These are phyloP conservation scores for Agelastica alni DNA, from an alignment of 2,888 invertebrate species.

Conservation along the genomic window DNA sequence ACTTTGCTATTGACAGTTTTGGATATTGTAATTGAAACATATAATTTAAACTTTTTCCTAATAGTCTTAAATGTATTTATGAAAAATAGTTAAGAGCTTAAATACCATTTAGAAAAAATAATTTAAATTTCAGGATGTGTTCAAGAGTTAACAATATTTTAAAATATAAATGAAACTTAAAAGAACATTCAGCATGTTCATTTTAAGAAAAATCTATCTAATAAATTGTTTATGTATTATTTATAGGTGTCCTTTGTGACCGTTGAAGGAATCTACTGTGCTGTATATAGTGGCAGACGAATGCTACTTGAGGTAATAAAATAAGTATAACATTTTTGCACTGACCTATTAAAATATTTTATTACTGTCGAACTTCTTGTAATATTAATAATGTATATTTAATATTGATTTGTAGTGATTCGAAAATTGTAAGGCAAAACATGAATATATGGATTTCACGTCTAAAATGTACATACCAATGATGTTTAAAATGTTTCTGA, in stretches of 20 bases:
- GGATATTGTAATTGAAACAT: too few species aligned
- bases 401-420: too few species aligned
- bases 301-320: constrained; percentile 19
- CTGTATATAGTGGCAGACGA: constrained; percentile 20
- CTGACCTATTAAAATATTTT: constrained; percentile 9
- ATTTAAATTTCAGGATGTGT: constrained; percentile 19
- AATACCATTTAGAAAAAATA: constrained; percentile 7
- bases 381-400: background rate
- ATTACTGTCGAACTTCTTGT: background rate
- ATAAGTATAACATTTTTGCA: constrained; percentile 18
- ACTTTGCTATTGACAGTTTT: too few species aligned
- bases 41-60: background rate
- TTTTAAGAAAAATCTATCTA: constrained; percentile 9
- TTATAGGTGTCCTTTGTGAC: constrained; percentile 22
- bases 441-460: too few species aligned
- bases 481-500: too few species aligned
- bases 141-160: constrained; percentile 8
- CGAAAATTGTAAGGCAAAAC: too few species aligned
- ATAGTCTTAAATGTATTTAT: constrained; percentile 13
- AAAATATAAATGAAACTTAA: constrained; percentile 12
- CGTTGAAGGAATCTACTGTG: constrained; percentile 20
- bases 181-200: constrained; percentile 7
- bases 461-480: too few species aligned
- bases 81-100: constrained; percentile 11
- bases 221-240: constrained; percentile 18